Evolutionary conservation across 2,888 invertebrate genomes (phyloP), one percentile per base, ranked within the genome.

Genomic region (Cylloceria caligata): DNA sequence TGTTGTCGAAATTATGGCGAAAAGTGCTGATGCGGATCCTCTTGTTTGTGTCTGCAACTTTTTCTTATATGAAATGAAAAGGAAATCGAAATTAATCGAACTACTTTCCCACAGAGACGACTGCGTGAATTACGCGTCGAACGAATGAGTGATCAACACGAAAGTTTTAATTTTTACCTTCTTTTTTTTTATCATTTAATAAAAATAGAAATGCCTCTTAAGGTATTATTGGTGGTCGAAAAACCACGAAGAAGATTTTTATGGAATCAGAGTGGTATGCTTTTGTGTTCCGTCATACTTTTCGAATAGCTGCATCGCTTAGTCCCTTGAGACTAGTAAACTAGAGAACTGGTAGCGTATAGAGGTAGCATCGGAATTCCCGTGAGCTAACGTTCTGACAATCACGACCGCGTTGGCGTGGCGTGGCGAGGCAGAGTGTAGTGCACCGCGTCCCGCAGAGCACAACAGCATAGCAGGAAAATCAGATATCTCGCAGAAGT

Each of bases 401-500:
- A 72, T 47, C 60, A 45, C 47, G n/a, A 72, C 21, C 72, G 60
- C 72, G 72, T 60, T 47, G 42, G 45, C 45, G 47, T 47, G 42
- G 45, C 45, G 47, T 57, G 36, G 69, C 24, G 57, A 42, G 36
- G 45, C 3, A 47, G 68, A 47, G 84, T 87, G 74, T 24, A 52
- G 52, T 52, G 52, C 55, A 74, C 72, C 55, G 69, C 67, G 67
- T 52, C 24, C 52, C 52, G 24, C 52, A 11, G 52, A 52, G 52
- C 57, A 68, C 42, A 73, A 24, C 42, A 60, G 55, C 55, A 52
- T 52, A 49, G 57, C 67, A 57, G 72, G 55, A 76, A 77, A 83
- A 77, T 83, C 83, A 76, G 80, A 80, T 83, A 80, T 83, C 80
- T 80, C 80, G 24, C 64, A 83, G 80, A 83, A 83, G 80, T 83